Conservation (phyloP, 2,888 invertebrate species). For the Campoletis raptor region DNA sequence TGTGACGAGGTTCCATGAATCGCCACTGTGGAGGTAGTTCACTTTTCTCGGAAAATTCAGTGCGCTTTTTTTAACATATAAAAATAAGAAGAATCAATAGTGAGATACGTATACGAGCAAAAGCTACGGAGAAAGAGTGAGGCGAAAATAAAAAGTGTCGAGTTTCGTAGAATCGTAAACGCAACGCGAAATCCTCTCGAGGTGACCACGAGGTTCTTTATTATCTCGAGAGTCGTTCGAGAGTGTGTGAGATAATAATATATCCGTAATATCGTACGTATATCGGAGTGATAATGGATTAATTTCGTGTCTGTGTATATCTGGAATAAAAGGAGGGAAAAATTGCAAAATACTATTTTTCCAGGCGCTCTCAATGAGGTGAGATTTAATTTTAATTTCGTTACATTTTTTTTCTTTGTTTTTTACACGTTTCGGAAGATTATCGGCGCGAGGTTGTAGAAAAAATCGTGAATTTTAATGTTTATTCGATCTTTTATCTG, state of each 20-base stretch:
- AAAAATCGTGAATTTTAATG: neutral
- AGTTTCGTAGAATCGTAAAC: constrained; percentile 8
- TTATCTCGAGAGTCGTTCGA: constrained; percentile 51
- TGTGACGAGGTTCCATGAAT: neutral
- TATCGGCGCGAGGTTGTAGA: neutral
- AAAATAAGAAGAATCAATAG: neutral
- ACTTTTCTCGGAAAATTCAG: neutral
- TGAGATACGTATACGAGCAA: neutral
- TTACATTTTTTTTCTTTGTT: neutral
- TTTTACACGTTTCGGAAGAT: neutral
- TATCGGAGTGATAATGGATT: constrained; percentile 42
- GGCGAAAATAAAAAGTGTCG: constrained; percentile 5
- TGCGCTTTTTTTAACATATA: neutral
- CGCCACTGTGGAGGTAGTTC: neutral
- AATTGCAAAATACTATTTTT: constrained; percentile 5
- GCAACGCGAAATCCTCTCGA: constrained; percentile 18
- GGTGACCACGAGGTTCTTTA: constrained; percentile 56
- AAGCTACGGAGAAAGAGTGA: neutral
- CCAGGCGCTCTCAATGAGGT: constrained; percentile 25
- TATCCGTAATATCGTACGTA: neutral
- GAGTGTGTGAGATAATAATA: constrained; percentile 44
- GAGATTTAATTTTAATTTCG: neutral
- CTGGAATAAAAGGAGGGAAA: neutral
- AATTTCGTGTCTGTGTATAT: constrained; percentile 18
- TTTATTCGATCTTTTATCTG: neutral